These are phyloP conservation scores for Donacobius atricapilla DNA, from an alignment of 2,113 vertebrate species.

Conservation along the genomic window DNA sequence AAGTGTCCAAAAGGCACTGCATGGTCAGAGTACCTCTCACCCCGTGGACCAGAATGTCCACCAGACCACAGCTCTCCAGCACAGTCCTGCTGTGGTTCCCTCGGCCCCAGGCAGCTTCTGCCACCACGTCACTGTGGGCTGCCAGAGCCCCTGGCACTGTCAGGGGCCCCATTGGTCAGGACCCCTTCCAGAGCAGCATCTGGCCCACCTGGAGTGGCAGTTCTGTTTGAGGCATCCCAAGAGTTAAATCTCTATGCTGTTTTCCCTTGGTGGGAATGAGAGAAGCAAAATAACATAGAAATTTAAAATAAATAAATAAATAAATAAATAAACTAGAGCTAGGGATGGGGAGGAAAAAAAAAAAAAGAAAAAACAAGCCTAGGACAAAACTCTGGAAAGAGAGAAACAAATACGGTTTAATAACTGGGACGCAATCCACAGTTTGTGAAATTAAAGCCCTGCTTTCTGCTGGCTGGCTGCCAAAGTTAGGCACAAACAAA, in stretches of 20 bases:
- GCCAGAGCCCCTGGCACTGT: background rate
- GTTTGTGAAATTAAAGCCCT: constrained; percentile 31
- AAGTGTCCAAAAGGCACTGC: background rate
- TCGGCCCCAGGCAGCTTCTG: background rate
- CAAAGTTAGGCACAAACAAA: constrained; percentile 43
- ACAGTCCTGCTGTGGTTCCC: rapidly evolving
- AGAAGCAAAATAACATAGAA: background rate
- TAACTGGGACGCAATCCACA: constrained; percentile 16
- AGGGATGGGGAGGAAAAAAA: background rate
- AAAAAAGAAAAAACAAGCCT: background rate
- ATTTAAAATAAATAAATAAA: background rate
- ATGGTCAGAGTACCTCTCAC: background rate
- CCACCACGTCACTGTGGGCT: background rate
- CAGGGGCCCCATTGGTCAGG: background rate
- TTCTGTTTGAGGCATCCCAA: background rate
- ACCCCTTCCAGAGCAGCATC: background rate
- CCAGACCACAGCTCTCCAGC: background rate
- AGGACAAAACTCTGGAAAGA: background rate
- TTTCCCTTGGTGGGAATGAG: background rate
- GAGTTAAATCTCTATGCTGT: background rate
- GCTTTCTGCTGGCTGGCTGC: constrained; percentile 42
- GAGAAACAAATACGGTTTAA: constrained; percentile 43
- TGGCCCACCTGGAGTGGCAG: background rate
- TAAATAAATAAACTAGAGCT: background rate
- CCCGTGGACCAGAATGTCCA: rapidly evolving